A percentile compares a stretch with the other conserved stretches of the same genome.
phyloP scores from a whole-genome alignment of 2,888 invertebrate genomes.

The Drosophila paranaensis region DNA sequence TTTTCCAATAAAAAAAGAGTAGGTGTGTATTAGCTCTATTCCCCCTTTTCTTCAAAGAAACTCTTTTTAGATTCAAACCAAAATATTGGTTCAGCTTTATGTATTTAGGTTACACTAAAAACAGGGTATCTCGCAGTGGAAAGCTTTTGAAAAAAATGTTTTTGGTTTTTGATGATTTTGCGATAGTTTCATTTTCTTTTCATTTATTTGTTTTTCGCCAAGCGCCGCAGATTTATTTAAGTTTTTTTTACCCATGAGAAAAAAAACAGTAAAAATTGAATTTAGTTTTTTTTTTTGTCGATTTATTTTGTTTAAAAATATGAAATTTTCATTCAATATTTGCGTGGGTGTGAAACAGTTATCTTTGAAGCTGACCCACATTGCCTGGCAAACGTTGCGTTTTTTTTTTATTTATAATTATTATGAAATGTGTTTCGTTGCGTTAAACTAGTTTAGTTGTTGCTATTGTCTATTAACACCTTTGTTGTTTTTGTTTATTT shows the following conservation, averaged over 20 bases:
- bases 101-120: not conserved
- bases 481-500: slow-evolving; percentile 12
- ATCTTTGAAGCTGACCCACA: slow-evolving; percentile 29
- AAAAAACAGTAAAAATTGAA: not conserved
- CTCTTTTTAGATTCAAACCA: not conserved
- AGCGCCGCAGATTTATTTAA: slow-evolving; percentile 54
- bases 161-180: slow-evolving; percentile 11
- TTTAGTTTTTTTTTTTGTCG: slow-evolving; percentile 16
- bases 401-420: slow-evolving; percentile 5
- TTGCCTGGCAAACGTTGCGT: not conserved
- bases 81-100: not conserved
- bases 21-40: no score
- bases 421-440: slow-evolving; percentile 13
- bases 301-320: slow-evolving; percentile 1
- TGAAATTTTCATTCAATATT: slow-evolving; percentile 37
- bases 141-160: not conserved
- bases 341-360: slow-evolving; percentile 20
- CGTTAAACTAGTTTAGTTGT: slow-evolving; percentile 13
- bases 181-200: slow-evolving; percentile 15
- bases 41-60: no score
- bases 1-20: not conserved
- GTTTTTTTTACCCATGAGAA: slow-evolving; percentile 20
- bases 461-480: slow-evolving; percentile 22
- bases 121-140: slow-evolving; percentile 7
- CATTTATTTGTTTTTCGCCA: slow-evolving; percentile 39